Percentiles rank a stretch among this genome's conserved stretches.
Evolutionary conservation across 2,797 vertebrate genomes (phyloP).

Genomic region (Neostethus bicornis): DNA sequence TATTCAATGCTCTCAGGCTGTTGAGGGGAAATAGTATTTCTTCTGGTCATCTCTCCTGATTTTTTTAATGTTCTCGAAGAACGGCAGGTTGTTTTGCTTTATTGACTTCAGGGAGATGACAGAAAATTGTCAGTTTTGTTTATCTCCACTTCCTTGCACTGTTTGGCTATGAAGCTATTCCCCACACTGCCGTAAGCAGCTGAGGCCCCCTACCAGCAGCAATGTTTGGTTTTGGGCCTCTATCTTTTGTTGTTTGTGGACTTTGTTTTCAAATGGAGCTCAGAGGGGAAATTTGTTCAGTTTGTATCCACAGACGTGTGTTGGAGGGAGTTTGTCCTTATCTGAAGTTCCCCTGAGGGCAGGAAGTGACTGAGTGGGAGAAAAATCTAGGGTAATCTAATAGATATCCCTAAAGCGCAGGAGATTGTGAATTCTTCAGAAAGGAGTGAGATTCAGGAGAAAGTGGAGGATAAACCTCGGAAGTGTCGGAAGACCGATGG

Average conservation of each 20-base stretch:
- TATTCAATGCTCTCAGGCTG: slow-evolving; percentile 25
- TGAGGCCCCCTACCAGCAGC: slow-evolving; percentile 27
- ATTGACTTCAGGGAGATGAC: slow-evolving; percentile 60
- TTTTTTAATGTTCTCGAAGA: slow-evolving; percentile 57
- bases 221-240: slow-evolving; percentile 58
- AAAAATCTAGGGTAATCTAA: slow-evolving; percentile 67
- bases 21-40: slow-evolving; percentile 64
- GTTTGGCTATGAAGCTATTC: slow-evolving; percentile 53
- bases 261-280: slow-evolving; percentile 57
- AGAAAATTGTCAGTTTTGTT: slow-evolving; percentile 63
- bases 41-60: slow-evolving; percentile 66
- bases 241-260: slow-evolving; percentile 60
- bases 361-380: slow-evolving; percentile 69
- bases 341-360: slow-evolving; percentile 62
- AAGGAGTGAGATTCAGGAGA: slow-evolving; percentile 47
- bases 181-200: slow-evolving; percentile 30
- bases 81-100: slow-evolving; percentile 61
- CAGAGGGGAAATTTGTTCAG: slow-evolving; percentile 59
- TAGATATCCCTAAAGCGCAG: slow-evolving; percentile 54
- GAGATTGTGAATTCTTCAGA: slow-evolving; percentile 43
- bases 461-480: slow-evolving; percentile 41
- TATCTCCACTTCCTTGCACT: slow-evolving; percentile 59
- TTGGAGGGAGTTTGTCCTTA: slow-evolving; percentile 65
- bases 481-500: slow-evolving; percentile 24
- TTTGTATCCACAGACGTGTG: slow-evolving; percentile 53